phyloP scores from a whole-genome alignment of 2,797 vertebrate species.

The Halcyon chelicuti region DNA sequence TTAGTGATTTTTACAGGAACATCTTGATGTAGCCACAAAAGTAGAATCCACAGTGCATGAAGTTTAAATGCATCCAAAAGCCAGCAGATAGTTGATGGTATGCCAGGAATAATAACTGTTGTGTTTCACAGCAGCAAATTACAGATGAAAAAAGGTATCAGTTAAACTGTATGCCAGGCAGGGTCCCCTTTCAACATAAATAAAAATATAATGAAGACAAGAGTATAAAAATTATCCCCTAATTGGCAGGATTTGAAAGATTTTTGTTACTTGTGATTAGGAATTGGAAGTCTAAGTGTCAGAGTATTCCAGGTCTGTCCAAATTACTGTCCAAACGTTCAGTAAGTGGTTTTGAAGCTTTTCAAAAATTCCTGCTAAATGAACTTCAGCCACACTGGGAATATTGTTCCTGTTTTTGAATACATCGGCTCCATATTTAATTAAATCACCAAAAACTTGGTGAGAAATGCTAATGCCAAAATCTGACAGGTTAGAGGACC shows the following conservation, averaged over 20 bases:
- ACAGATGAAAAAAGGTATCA: background rate
- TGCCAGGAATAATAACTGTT: constrained; percentile 15
- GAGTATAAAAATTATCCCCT: background rate
- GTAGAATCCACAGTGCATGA: background rate
- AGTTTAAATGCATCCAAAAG: constrained; percentile 26
- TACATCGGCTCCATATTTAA: background rate
- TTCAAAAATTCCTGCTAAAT: background rate
- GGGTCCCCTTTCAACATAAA: background rate
- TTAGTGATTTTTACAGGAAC: constrained; percentile 3
- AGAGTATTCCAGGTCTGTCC: background rate
- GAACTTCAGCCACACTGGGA: background rate
- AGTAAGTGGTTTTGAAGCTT: constrained; percentile 6
- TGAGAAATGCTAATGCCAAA: background rate
- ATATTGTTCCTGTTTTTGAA: background rate
- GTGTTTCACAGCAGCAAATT: background rate
- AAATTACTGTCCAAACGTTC: background rate
- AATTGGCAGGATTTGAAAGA: background rate
- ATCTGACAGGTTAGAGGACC: background rate
- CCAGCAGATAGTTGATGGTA: background rate
- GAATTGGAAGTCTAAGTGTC: background rate
- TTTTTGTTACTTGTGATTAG: background rate
- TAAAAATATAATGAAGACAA: background rate
- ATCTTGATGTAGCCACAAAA: background rate
- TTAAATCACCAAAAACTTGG: background rate
- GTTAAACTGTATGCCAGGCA: background rate